These are phyloP conservation scores for Apamea sordens DNA, from an alignment of 2,888 invertebrate species.

Conservation along the genomic window DNA sequence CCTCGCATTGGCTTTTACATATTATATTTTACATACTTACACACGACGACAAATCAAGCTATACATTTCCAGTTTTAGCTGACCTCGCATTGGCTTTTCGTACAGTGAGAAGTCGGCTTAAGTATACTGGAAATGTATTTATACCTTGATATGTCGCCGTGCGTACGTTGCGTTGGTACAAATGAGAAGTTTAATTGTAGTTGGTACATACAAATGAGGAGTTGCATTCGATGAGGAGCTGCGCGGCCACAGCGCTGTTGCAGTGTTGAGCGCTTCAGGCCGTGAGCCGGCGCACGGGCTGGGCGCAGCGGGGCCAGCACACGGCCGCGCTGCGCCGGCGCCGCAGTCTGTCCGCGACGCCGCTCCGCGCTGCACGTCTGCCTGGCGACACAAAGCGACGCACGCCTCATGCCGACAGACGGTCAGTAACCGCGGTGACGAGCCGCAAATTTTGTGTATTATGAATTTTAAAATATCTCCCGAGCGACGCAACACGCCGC, in stretches of 20 bases:
- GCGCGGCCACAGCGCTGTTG: not conserved
- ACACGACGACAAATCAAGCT: no score
- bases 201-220: no score
- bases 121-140: no score
- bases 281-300: not conserved
- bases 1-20: no score
- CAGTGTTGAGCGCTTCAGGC: not conserved
- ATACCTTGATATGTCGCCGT: no score
- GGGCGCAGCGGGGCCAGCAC: not conserved
- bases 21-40: not conserved
- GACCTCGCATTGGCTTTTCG: no score
- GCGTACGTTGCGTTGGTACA: not conserved
- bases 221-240: not conserved
- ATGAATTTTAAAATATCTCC: slow-evolving; percentile 53
- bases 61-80: no score
- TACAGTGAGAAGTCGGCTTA: no score
- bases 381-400: slow-evolving; percentile 32
- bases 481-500: slow-evolving; percentile 15
- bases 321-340: slow-evolving; percentile 26
- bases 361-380: slow-evolving; percentile 45
- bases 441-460: slow-evolving; percentile 45
- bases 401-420: slow-evolving; percentile 66
- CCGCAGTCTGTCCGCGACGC: slow-evolving; percentile 59
- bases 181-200: no score
- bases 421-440: slow-evolving; percentile 69